Evolutionary conservation across 2,113 vertebrate species (phyloP), one percentile per base, ranked within the genome.

Genomic region (Sander lucioperca): DNA sequence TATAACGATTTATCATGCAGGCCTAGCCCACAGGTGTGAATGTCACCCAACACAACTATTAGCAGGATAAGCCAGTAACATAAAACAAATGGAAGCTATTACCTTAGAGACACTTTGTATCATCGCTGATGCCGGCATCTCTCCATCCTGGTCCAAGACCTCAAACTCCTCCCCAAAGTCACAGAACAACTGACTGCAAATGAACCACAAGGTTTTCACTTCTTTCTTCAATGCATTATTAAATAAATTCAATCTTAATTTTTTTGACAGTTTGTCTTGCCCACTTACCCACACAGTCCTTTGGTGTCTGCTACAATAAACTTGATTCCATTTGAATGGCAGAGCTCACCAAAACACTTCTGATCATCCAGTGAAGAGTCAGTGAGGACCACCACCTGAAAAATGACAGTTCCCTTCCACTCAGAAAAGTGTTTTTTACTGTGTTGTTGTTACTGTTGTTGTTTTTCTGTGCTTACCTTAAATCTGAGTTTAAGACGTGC

Each of bases 381-480:
- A 0, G 97, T 98, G 79, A 99, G 95, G 74, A 98, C 96, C 79
- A 99, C 97, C 74, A 97, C 97, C 97, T 98, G 82, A 62, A 84
- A 80, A 45, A 85, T 6, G 2, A 80, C 50, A 72, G 8, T 8
- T 10, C 19, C 2, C 16, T 11, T 43, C 23, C n/a, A 43, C 14
- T 76, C 15, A 68, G 25, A 67, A 53, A 67, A 23, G 11, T 50
- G 7, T 63, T 51, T 39, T 61, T 39, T 0, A 10, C 39, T 11
- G 39, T 43, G 9, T 43, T 30, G 7, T 67, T 48, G 33, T 51
- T 30, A 11, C 15, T 27, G 4, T 23, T n/a, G 11, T 62, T 62
- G 18, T 62, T 62, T 62, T 12, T 39, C 61, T n/a, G 33, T 63
- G 33, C 33, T 39, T 36, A 63, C 6, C 12, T 51, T 53, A 23